Conservation (phyloP, 1,140 invertebrate species). For the Habropoda laboriosa region DNA sequence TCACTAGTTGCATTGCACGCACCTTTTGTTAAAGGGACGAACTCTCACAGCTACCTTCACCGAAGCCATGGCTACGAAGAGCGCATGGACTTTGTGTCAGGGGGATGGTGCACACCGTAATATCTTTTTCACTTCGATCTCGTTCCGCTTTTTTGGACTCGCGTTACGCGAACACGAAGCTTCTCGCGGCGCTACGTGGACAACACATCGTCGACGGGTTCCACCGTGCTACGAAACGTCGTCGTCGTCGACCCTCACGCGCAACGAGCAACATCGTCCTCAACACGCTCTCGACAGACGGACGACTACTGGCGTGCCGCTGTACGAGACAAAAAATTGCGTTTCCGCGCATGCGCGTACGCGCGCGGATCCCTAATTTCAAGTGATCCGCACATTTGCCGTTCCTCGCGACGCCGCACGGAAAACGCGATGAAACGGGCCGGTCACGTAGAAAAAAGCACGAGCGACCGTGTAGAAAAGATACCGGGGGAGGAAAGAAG, state of each 20-base stretch:
- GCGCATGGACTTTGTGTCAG: slow-evolving; percentile 62
- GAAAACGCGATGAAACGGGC: slow-evolving; percentile 10
- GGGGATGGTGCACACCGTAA: slow-evolving; percentile 14
- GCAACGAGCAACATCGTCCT: slow-evolving; percentile 54
- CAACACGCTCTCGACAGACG: slow-evolving; percentile 44
- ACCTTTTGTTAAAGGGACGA: slow-evolving; percentile 92
- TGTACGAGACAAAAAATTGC: slow-evolving; percentile 30
- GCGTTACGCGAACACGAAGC: slow-evolving; percentile 20
- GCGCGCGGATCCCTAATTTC: slow-evolving; percentile 45
- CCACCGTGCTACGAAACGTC: slow-evolving; percentile 40
- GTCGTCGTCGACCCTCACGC: slow-evolving; percentile 49
- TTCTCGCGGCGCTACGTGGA: background rate
- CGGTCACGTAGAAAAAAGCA: background rate
- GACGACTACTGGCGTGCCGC: slow-evolving; percentile 54
- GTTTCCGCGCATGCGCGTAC: slow-evolving; percentile 54
- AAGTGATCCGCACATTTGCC: slow-evolving; percentile 31
- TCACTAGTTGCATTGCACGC: slow-evolving; percentile 61
- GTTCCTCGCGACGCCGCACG: slow-evolving; percentile 11
- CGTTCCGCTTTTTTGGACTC: background rate
- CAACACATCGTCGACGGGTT: slow-evolving; percentile 21
- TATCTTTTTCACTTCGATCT: background rate
- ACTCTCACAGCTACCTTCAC: slow-evolving; percentile 91
- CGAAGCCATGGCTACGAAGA: slow-evolving; percentile 85
- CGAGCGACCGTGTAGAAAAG: background rate
- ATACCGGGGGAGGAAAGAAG: background rate